Conservation (phyloP, 2,113 vertebrate genomes). For the Acrocephalus arundinaceus region DNA sequence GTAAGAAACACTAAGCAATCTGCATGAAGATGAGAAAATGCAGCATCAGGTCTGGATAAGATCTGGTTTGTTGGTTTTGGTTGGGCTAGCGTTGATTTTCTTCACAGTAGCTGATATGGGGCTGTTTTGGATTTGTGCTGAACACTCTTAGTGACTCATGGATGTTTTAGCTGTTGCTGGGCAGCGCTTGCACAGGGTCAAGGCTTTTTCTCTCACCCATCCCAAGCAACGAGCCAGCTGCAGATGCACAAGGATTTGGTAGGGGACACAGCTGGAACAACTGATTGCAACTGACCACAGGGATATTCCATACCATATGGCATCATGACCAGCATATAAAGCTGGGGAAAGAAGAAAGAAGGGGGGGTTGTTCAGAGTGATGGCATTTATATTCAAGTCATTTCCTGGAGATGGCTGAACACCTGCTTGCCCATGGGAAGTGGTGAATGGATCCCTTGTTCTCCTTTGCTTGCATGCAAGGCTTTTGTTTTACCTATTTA, state of each 20-base stretch:
- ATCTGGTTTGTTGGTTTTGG: not conserved
- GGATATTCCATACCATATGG: not conserved
- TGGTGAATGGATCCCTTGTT: not conserved
- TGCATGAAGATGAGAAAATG: not conserved
- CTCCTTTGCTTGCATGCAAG: rapidly evolving
- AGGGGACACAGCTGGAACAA: not conserved
- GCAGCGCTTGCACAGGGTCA: not conserved
- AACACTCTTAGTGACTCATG: not conserved
- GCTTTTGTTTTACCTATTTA: not conserved
- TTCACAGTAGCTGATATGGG: not conserved
- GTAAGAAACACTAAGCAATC: not conserved
- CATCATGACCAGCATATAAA: not conserved
- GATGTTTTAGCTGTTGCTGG: not conserved
- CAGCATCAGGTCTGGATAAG: not conserved
- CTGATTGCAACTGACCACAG: not conserved
- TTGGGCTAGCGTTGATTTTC: not conserved
- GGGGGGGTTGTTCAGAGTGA: rapidly evolving
- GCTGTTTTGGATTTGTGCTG: not conserved
- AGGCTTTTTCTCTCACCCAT: not conserved
- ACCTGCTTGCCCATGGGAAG: not conserved
- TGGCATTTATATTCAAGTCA: not conserved
- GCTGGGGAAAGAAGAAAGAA: not conserved
- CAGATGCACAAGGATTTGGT: not conserved
- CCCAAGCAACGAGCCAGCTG: not conserved
- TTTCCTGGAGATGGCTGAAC: not conserved